Evolutionary conservation across 1,140 invertebrate species (phyloP), one percentile per base, ranked within the genome.

Genomic region (Mizuhopecten yessoensis): DNA sequence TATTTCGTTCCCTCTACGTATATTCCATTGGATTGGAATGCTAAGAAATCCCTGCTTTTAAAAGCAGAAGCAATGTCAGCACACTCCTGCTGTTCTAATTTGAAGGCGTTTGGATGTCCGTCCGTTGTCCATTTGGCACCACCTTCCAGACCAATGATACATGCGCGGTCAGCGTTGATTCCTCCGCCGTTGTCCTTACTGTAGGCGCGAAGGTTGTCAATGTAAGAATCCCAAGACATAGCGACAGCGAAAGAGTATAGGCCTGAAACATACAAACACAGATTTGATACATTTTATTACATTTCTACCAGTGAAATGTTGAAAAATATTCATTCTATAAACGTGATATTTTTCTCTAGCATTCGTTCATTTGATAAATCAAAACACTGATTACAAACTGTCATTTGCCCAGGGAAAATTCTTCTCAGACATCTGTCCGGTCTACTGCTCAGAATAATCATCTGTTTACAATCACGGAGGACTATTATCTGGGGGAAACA

Each of bases 1-100:
- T 91, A 91, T 42, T 93, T 91, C 17, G 7, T n/a, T 13, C 90
- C 90, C 34, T 87, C 92, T 9, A 75, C 0, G 34, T 34, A 17
- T 15, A 93, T 75, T 5, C 92, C 92, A 33, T 39, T 86, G 0
- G 49, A 9, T 23, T 34, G 7, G 87, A 90, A 91, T 17, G 20
- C 0, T 20, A 29, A 15, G 34, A 92, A 91, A 87, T 92, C 39
- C 34, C 89, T 90, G 5, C 33, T 34, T 90, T 89, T 90, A 20
- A 90, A 91, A 42, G 86, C 90, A 0, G 45, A 29, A 17, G 89
- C 91, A 34, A 91, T 93, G n/a, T 87, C 86, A 34, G 57, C 34
- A 36, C 29, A 39, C 34, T 93, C 90, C 2, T 34, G 10, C 0
- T 2, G 33, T 15, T 20, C 34, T 34, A 90, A 13, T 20, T 39